phyloP scores from a whole-genome alignment of 64 coral and sea anemone species.

The Astreopora myriophthalma region DNA sequence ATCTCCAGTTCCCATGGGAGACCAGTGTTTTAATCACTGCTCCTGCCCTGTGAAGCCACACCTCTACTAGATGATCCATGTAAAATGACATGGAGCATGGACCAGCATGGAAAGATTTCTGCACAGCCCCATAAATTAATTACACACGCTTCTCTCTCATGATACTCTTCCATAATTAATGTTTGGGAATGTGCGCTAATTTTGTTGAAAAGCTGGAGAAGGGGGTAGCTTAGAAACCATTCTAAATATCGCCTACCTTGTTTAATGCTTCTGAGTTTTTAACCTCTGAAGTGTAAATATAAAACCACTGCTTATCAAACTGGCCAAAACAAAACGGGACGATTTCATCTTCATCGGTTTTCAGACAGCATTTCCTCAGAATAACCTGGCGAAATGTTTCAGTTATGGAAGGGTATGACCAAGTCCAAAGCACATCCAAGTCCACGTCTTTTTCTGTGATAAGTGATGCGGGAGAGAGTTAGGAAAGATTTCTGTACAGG shows the following conservation, averaged over 20 bases:
- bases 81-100: too few relatives aligned
- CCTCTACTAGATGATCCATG: too few relatives aligned
- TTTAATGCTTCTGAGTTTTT: constrained; percentile 54
- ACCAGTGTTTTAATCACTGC: too few relatives aligned
- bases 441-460: constrained; percentile 85
- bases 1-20: too few relatives aligned
- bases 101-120: too few relatives aligned
- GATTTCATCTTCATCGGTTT: constrained; percentile 74
- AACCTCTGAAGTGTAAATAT: constrained; percentile 72
- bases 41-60: too few relatives aligned
- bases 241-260: constrained; percentile 42
- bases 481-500: too few relatives aligned
- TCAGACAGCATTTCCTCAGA: constrained; percentile 90
- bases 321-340: constrained; percentile 96
- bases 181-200: too few relatives aligned
- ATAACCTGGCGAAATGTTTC: constrained; percentile 59
- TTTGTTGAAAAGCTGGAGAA: too few relatives aligned
- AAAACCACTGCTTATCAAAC: constrained; percentile 89
- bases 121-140: too few relatives aligned
- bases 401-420: constrained; percentile 85
- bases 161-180: too few relatives aligned
- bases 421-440: constrained; percentile 88
- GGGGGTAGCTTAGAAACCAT: background rate
- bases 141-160: too few relatives aligned
- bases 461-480: background rate